Evolutionary conservation across 2,113 vertebrate species (phyloP).

Genomic region (Gavia stellata): DNA sequence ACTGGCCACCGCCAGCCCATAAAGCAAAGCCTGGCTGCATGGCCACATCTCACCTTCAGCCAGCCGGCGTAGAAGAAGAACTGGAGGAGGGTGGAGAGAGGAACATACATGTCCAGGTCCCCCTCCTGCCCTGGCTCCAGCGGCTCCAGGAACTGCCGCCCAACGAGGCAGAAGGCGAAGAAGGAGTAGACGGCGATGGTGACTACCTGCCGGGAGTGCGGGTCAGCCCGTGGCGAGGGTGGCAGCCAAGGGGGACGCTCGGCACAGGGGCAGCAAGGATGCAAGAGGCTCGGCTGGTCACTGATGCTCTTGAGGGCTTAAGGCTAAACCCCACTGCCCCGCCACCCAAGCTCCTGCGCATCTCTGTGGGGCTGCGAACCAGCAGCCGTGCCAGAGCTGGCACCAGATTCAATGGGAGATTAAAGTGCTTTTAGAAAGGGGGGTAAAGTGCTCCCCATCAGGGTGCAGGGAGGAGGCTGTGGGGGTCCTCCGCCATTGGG

Average conservation of each 20-base stretch:
- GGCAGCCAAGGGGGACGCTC: background rate
- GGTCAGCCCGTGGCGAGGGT: background rate
- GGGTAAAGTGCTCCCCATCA: background rate
- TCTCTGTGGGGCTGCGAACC: background rate
- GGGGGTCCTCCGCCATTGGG: background rate
- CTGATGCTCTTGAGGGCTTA: too few species aligned
- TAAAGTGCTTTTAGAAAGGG: background rate
- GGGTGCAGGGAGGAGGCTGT: background rate
- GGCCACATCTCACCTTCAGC: conserved; percentile 78
- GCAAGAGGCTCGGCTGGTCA: accelerated
- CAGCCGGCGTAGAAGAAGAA: conserved; percentile 91
- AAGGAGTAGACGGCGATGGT: conserved; percentile 87
- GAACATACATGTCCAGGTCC: conserved; percentile 81
- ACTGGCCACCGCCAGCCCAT: background rate
- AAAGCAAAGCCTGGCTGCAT: background rate
- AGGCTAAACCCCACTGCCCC: background rate
- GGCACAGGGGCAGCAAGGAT: background rate
- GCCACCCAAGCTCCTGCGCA: background rate
- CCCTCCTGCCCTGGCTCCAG: conserved; percentile 42
- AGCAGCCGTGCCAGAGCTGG: accelerated
- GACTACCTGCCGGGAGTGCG: conserved; percentile 72
- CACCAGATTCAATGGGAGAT: background rate
- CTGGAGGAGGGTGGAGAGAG: conserved; percentile 85
- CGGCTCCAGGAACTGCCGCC: conserved; percentile 82
- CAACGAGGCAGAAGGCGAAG: conserved; percentile 83